Evolutionary conservation across 92 coral and sea anemone species (phyloP).

Genomic region (Heteractis magnifica): DNA sequence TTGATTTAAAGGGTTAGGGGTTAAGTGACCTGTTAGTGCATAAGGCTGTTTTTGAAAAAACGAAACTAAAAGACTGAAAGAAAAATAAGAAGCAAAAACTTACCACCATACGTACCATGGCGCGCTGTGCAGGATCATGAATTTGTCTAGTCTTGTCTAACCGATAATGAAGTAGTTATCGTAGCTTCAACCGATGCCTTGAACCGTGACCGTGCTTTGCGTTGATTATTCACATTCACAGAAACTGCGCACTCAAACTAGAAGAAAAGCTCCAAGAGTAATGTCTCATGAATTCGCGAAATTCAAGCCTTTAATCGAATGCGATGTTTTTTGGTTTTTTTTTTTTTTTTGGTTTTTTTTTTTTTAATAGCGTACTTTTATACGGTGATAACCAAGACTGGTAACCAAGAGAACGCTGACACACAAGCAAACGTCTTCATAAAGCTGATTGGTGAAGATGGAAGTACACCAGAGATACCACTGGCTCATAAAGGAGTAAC

Average conservation of each 20-base stretch:
- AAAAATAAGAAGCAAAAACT: too few relatives aligned
- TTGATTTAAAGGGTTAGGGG: too few relatives aligned
- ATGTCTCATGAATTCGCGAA: not conserved
- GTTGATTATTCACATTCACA: too few relatives aligned
- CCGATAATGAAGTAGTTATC: too few relatives aligned
- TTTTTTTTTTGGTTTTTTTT: not conserved
- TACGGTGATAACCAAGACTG: conserved; percentile 79
- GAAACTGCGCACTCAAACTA: not conserved
- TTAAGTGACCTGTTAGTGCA: too few relatives aligned
- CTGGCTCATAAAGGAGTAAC: conserved; percentile 61
- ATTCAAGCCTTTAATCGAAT: not conserved
- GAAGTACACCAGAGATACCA: conserved; percentile 65
- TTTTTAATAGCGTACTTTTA: conserved; percentile 68
- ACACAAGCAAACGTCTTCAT: conserved; percentile 78
- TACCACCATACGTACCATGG: too few relatives aligned
- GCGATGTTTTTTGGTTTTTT: not conserved
- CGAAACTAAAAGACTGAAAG: too few relatives aligned
- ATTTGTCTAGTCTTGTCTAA: too few relatives aligned
- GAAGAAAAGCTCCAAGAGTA: too few relatives aligned
- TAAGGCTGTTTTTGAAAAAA: too few relatives aligned
- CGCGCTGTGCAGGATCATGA: too few relatives aligned
- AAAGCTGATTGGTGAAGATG: conserved; percentile 75
- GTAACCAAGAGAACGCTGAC: conserved; percentile 63
- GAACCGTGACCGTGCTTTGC: not conserved
- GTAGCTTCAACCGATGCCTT: too few relatives aligned